A percentile compares a stretch with the other conserved stretches of the same genome.
phyloP scores from a whole-genome alignment of 2,113 vertebrate species.

The Calidris pygmaea region DNA sequence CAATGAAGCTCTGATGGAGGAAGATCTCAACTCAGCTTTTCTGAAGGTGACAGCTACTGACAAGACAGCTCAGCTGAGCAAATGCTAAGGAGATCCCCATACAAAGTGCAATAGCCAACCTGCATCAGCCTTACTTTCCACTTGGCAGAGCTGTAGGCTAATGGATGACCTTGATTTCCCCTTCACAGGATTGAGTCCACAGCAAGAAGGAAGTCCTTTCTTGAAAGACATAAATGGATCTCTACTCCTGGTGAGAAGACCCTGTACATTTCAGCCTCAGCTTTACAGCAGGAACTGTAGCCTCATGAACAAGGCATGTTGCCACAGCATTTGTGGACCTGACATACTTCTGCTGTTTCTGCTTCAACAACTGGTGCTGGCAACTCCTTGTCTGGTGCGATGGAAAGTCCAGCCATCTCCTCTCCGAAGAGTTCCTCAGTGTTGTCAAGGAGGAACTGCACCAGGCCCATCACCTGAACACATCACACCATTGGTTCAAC shows the following conservation, averaged over 20 bases:
- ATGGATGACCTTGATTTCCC: not conserved
- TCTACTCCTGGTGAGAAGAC: not conserved
- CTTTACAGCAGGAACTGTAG: not conserved
- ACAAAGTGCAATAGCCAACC: not conserved
- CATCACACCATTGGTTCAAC: not conserved
- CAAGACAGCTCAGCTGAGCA: not conserved
- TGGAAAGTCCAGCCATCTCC: not conserved
- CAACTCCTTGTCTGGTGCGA: fast-evolving
- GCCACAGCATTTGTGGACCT: not conserved
- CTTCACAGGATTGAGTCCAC: not conserved
- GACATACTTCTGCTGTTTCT: not conserved
- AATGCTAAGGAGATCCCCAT: not conserved
- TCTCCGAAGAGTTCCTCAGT: not conserved
- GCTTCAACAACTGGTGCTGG: not conserved
- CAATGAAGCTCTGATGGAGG: not conserved
- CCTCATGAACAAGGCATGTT: not conserved
- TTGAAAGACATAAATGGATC: not conserved
- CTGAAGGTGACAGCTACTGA: not conserved
- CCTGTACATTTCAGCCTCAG: not conserved
- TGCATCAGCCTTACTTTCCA: not conserved
- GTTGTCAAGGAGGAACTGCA: not conserved
- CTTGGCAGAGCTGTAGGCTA: not conserved
- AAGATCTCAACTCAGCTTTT: not conserved
- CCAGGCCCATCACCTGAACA: not conserved
- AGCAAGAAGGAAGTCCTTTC: not conserved